Percentiles rank a stretch among this genome's conserved stretches.
phyloP scores from a whole-genome alignment of 2,113 vertebrate species.

The Coryphaenoides rupestris region DNA sequence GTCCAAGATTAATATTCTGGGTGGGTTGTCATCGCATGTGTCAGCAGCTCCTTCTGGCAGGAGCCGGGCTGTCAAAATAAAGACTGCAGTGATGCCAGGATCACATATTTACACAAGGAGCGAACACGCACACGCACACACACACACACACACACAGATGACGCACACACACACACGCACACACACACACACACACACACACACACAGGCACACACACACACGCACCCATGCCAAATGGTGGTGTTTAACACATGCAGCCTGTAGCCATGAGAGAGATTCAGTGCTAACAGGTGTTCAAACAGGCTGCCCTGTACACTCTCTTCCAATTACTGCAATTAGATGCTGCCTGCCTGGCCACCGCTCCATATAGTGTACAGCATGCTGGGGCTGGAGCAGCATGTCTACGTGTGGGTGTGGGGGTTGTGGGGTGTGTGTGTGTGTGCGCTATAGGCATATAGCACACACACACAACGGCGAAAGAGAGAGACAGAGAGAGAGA shows the following conservation, averaged over 20 bases:
- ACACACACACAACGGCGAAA: slow-evolving; percentile 17
- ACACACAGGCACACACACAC: too few relatives aligned
- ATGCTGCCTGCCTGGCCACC: slow-evolving; percentile 71
- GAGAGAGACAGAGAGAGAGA: slow-evolving; percentile 21
- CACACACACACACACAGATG: neutral
- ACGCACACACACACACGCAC: too few relatives aligned
- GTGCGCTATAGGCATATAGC: neutral
- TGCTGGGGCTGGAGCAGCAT: slow-evolving; percentile 40
- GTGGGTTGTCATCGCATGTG: slow-evolving; percentile 43
- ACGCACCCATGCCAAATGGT: slow-evolving; percentile 60
- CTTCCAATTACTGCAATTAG: slow-evolving; percentile 72
- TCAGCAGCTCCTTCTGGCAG: slow-evolving; percentile 52
- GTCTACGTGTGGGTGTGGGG: slow-evolving; percentile 9
- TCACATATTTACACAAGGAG: slow-evolving; percentile 37
- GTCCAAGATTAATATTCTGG: slow-evolving; percentile 39
- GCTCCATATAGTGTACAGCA: slow-evolving; percentile 61
- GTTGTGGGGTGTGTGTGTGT: slow-evolving; percentile 3
- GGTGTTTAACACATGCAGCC: slow-evolving; percentile 56
- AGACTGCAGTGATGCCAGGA: slow-evolving; percentile 48
- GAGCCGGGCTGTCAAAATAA: slow-evolving; percentile 50
- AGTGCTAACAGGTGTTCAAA: slow-evolving; percentile 72
- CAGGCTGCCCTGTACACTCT: slow-evolving; percentile 61
- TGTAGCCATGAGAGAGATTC: slow-evolving; percentile 65
- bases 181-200: neutral
- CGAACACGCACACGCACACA: slow-evolving; percentile 8